Evolutionary conservation across 2,888 invertebrate genomes (phyloP), one percentile per base, ranked within the genome.

Genomic region (Notodonta dromedarius): DNA sequence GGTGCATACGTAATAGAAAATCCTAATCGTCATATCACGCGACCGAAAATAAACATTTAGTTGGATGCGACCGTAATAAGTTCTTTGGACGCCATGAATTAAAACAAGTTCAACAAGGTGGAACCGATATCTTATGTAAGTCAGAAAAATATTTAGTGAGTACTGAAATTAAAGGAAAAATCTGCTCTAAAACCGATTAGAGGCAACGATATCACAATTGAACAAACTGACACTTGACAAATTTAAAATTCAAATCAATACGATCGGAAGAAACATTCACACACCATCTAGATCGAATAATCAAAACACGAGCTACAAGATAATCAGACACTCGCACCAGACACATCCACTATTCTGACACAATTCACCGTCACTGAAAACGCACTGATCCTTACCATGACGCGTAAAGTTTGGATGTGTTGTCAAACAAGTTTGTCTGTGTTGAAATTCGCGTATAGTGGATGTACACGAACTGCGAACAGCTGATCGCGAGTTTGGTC

Each of bases 371-470:
- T 78, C 87, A 89, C 89, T 83, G 56, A 65, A 63, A 66, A 70
- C 66, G 72, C 89, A 87, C 85, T 79, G 73, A 63, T 83, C 80
- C 92, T 93, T 93, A 93, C 92, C 92, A 93, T 93, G 83, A 74
- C 91, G 89, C 73, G 77, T 64, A 71, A 70, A 61, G 69, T 73
- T 69, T 76, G 46, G 73, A 74, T 73, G 74, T 83, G 80, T 84
- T 82, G 77, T 82, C 77, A 83, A 84, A 83, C 82, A 83, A 80
- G 75, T 77, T 76, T 69, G 66, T 76, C 70, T 65, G 75, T 64
- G 73, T 71, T 66, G 70, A 72, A 71, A 72, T 75, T 71, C 70
- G 73, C 69, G 73, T 76, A 65, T 69, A 69, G 66, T 73, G 63
- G 70, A 72, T 73, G 56, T 75, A 73, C 78, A 74, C 24, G 24